These are phyloP conservation scores for Sprattus sprattus DNA, from an alignment of 2,113 vertebrate genomes.

Conservation along the genomic window DNA sequence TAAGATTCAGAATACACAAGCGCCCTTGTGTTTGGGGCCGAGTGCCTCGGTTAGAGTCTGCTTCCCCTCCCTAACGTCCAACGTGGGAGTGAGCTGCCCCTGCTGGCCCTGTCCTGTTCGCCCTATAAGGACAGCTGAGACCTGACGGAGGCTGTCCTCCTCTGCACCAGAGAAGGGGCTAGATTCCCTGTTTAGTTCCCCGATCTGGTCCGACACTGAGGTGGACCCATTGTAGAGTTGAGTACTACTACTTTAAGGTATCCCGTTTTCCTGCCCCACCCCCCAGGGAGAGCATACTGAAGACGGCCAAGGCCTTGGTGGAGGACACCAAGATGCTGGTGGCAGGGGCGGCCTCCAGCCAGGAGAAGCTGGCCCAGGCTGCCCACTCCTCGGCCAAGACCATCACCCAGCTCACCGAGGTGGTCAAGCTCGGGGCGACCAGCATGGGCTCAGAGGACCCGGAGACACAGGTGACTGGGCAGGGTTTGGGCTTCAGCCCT, in stretches of 20 bases:
- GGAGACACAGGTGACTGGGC: conserved; percentile 85
- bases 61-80: not conserved
- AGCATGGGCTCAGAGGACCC: conserved; percentile 94
- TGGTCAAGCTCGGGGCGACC: conserved; percentile 93
- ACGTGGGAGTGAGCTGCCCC: not conserved
- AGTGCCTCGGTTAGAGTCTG: not conserved
- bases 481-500: not conserved
- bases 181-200: not conserved
- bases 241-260: not conserved
- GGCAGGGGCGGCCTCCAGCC: conserved; percentile 92
- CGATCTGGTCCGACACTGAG: not conserved
- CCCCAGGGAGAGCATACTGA: conserved; percentile 93
- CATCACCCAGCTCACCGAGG: conserved; percentile 95
- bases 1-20: no score
- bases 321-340: conserved; percentile 97
- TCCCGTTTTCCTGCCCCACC: conserved; percentile 11
- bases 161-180: not conserved
- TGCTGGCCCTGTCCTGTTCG: not conserved
- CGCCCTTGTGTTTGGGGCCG: not conserved
- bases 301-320: conserved; percentile 96
- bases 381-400: conserved; percentile 95
- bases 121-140: not conserved
- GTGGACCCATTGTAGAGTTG: not conserved
- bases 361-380: conserved; percentile 93
- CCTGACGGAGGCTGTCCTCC: not conserved